phyloP scores from a whole-genome alignment of 64 coral and sea anemone genomes.

The Trachythela sp. region DNA sequence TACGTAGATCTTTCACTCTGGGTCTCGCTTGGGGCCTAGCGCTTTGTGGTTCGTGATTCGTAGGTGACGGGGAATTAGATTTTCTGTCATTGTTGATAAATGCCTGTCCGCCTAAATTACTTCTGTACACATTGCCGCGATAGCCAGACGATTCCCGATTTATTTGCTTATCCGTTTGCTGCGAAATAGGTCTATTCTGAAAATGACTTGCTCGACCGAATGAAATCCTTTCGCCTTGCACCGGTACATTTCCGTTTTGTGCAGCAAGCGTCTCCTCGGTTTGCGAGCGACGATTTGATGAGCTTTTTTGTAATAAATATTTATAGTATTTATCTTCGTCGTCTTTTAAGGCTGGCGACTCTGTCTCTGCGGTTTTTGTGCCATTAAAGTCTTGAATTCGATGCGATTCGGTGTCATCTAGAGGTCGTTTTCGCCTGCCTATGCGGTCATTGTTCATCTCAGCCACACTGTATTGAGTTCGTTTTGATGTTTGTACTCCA shows the following conservation, averaged over 20 bases:
- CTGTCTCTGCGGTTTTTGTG: background rate
- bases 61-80: background rate
- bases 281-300: background rate
- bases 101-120: background rate
- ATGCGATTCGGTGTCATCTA: background rate
- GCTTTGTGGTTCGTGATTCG: background rate
- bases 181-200: background rate
- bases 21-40: background rate
- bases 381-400: background rate
- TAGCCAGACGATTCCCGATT: background rate
- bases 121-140: background rate
- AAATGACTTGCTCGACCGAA: background rate
- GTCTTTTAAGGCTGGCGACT: background rate
- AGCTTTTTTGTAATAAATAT: conserved; percentile 1
- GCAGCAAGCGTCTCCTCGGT: background rate
- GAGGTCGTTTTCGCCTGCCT: background rate
- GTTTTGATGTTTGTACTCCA: background rate
- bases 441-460: background rate
- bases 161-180: background rate
- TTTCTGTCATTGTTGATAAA: background rate
- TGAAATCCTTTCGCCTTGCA: background rate
- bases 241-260: background rate
- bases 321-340: conserved; percentile 8
- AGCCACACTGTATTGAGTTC: background rate
- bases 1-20: background rate